Conservation (phyloP, 2,888 invertebrate species). For the Pristionchus mayeri region DNA sequence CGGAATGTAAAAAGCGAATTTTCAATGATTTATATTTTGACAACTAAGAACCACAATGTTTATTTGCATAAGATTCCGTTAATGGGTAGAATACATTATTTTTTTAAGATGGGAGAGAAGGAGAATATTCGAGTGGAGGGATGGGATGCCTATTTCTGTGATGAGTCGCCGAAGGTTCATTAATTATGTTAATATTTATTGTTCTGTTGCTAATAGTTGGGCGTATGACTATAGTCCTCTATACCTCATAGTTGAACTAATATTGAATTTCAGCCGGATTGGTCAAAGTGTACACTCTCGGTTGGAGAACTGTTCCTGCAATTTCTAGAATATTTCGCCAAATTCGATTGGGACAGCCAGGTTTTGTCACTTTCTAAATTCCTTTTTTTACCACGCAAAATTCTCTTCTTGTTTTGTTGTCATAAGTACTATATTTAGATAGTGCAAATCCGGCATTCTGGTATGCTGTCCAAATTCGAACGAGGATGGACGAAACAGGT, state of each 20-base stretch:
- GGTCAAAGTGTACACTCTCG: neutral
- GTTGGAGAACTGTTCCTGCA: neutral
- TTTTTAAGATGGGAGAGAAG: neutral
- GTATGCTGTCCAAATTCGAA: slow-evolving; percentile 78
- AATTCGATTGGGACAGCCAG: neutral
- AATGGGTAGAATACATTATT: no score
- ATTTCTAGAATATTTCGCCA: neutral
- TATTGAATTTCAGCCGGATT: neutral
- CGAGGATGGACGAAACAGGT: slow-evolving; percentile 81
- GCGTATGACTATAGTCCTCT: neutral
- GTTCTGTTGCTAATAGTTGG: neutral
- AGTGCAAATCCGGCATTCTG: slow-evolving; percentile 40
- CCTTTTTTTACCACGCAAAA: no score
- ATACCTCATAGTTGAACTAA: no score
- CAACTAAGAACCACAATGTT: no score
- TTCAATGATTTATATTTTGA: no score
- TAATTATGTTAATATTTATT: neutral
- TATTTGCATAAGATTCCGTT: no score
- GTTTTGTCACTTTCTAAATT: neutral
- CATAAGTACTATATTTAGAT: neutral
- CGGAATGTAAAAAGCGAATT: no score
- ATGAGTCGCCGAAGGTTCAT: neutral
- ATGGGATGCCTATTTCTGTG: neutral
- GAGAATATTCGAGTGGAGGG: neutral
- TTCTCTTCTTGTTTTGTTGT: neutral